Base-by-base conservation (phyloP, 1,140 invertebrate genomes). In the Chlorops oryzae region DNA sequence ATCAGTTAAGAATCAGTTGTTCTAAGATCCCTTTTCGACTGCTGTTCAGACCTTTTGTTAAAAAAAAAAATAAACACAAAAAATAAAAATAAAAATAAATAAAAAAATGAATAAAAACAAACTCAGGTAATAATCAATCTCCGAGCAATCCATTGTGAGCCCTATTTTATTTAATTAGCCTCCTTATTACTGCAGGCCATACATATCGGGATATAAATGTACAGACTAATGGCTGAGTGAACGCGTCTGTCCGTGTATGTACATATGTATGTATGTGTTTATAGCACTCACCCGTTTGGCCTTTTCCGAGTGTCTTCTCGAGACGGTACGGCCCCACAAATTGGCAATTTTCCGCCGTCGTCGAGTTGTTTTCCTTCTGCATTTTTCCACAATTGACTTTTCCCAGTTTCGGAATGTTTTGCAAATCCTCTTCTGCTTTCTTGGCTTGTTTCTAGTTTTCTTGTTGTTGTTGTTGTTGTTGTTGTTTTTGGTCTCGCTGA, bases 271-370 rank as follows among this genome's bases (percentile, higher is more conserved):
- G 18, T 44, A 28, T 28, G 32, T 20, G 17, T 44, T n/a, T 20
- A 44, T 44, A 27, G n/a, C 23, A 50, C 73, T 76, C 80, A 98
- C 96, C 96, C 73, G 96, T 99, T 76, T 99, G 96, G 47, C 96
- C 96, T 75, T 99, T 99, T 49, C 96, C 96, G 39, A 99, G 81
- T 24, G 96, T 99, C 74, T 98, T 99, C 74, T 99, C 96, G 67
- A 99, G 80, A 62, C 95, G 80, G 76, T 98, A 99, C 27, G 96
- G 96, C 40, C 96, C 96, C 54, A 98, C 95, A 78, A 96, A 97
- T 75, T 94, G 90, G 72, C 90, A 87, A 68, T 82, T 81, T 75
- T 90, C 87, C 65, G 76, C 77, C 75, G 76, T 78, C 74, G 74
- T 59, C n/a, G n/a, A n/a, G 54, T 63, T 69, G 61, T 72, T 74